These are phyloP conservation scores for Sparidentex hasta DNA, from an alignment of 2,797 vertebrate species.

Conservation along the genomic window DNA sequence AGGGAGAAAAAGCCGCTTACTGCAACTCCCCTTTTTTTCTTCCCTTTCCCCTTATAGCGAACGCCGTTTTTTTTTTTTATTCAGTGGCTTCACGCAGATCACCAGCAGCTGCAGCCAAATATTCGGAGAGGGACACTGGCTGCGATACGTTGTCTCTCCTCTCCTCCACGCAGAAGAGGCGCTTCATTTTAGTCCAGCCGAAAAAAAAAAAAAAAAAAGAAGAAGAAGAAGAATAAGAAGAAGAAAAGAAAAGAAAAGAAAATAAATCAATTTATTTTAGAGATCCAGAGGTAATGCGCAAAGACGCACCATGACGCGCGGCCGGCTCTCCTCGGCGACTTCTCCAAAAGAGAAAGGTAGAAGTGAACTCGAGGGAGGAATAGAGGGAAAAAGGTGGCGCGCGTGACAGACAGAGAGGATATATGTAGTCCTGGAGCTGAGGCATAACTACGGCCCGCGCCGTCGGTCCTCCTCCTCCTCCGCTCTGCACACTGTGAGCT, in stretches of 20 bases:
- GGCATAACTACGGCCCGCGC: conserved; percentile 64
- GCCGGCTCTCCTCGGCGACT: conserved; percentile 15
- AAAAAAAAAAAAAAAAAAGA: conserved; percentile 10
- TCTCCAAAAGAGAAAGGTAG: conserved; percentile 11
- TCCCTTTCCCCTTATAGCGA: conserved; percentile 13
- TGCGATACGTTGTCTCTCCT: conserved; percentile 56
- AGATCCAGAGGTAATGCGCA: conserved; percentile 67
- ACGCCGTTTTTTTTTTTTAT: conserved; percentile 54
- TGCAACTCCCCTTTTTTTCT: conserved; percentile 51
- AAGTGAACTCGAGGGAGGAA: conserved; percentile 15
- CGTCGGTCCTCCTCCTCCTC: conserved; percentile 55
- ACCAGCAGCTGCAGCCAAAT: conserved; percentile 68
- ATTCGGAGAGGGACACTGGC: conserved; percentile 64
- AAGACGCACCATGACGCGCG: conserved; percentile 59
- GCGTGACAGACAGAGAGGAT: conserved; percentile 21
- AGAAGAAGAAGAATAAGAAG: no score
- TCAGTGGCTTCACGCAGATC: conserved; percentile 70
- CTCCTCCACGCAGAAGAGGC: conserved; percentile 30
- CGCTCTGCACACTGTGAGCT: conserved; percentile 68
- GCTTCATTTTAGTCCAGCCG: conserved; percentile 65
- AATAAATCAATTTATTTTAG: conserved; percentile 26
- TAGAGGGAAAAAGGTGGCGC: conserved; percentile 2
- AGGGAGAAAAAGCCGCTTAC: conserved; percentile 59
- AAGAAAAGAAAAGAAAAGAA: no score
- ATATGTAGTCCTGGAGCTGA: conserved; percentile 61